Evolutionary conservation across 2,888 invertebrate species (phyloP).

Genomic region (Campoplex capitator): DNA sequence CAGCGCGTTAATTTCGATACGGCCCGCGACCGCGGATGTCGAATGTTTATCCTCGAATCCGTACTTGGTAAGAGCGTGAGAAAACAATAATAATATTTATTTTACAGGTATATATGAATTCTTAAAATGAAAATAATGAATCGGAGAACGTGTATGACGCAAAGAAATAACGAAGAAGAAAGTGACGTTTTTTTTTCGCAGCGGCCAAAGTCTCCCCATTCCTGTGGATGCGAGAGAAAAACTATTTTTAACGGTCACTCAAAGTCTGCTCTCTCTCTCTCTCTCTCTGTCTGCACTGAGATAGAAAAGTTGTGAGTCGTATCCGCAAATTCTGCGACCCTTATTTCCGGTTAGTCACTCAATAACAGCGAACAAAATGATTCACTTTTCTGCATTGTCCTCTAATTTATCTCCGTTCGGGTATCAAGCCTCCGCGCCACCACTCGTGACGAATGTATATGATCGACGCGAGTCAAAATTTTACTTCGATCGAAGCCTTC

Average conservation of each 20-base stretch:
- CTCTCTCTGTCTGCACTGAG: not conserved
- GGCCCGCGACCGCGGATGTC: not conserved
- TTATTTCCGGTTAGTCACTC: conserved; percentile 47
- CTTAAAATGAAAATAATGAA: not conserved
- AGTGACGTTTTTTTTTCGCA: no score
- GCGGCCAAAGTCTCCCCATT: no score
- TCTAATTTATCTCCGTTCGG: not conserved
- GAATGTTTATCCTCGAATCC: not conserved
- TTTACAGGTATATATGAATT: not conserved
- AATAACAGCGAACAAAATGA: conserved; percentile 23
- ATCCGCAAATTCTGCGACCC: conserved; percentile 1
- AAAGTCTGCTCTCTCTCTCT: no score
- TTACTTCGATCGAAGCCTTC: not conserved
- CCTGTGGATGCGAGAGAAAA: not conserved
- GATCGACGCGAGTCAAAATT: not conserved
- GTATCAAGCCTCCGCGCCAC: not conserved
- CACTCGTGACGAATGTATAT: not conserved
- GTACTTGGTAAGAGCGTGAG: not conserved
- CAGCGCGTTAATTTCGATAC: conserved; percentile 41
- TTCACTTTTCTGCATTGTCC: conserved; percentile 8
- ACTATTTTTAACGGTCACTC: not conserved
- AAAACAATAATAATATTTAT: not conserved
- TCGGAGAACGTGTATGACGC: no score
- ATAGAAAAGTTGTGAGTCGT: not conserved
- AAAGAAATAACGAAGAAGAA: no score